A percentile compares a stretch with the other conserved stretches of the same genome.
These are phyloP conservation scores for Tringa solitaria DNA, from an alignment of 2,113 vertebrate species.

Conservation along the genomic window DNA sequence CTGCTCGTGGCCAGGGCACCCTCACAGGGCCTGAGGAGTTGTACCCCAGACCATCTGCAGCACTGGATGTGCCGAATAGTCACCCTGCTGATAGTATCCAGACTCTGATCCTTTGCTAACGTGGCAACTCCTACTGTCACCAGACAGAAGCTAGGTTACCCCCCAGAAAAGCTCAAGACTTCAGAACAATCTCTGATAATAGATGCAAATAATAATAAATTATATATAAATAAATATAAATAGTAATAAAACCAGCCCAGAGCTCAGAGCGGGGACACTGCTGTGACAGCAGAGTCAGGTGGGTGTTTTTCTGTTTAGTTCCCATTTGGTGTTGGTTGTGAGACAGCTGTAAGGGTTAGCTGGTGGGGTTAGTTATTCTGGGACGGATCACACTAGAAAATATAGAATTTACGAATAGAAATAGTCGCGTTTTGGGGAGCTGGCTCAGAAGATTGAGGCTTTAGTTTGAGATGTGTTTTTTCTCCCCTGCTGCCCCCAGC, in stretches of 20 bases:
- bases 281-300: background rate
- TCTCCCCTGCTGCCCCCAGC: background rate
- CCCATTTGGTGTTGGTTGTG: no score
- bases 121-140: accelerated
- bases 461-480: background rate
- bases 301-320: background rate
- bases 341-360: background rate
- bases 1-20: background rate
- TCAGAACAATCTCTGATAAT: no score
- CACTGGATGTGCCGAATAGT: background rate
- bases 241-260: background rate
- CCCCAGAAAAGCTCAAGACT: no score
- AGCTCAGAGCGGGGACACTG: background rate
- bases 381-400: background rate
- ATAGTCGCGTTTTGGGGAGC: background rate
- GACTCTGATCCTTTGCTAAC: background rate
- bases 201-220: no score
- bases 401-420: background rate
- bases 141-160: background rate
- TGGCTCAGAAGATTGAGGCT: background rate
- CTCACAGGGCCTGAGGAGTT: background rate
- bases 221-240: no score
- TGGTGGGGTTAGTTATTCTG: background rate
- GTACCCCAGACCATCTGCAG: background rate
- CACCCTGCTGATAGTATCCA: background rate